Evolutionary conservation across 2,113 vertebrate species (phyloP).

Genomic region (Nerophis ophidion): DNA sequence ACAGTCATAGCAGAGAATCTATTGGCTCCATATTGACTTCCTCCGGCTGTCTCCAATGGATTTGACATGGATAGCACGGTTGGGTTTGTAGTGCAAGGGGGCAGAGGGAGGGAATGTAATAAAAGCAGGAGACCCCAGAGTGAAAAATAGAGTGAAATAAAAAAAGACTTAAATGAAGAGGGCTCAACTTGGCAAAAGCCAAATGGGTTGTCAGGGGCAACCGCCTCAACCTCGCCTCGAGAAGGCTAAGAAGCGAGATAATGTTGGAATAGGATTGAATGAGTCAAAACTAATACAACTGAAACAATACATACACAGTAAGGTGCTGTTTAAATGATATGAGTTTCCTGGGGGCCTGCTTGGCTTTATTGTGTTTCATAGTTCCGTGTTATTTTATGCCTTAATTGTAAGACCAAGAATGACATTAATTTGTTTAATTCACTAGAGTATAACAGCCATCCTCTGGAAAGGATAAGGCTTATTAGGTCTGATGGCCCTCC

Average conservation of each 20-base stretch:
- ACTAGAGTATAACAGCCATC: constrained; percentile 58
- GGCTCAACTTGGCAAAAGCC: constrained; percentile 51
- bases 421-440: constrained; percentile 65
- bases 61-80: constrained; percentile 67
- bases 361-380: constrained; percentile 39
- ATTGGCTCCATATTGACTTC: constrained; percentile 65
- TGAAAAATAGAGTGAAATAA: constrained; percentile 43
- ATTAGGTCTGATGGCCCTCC: constrained; percentile 68
- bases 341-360: constrained; percentile 27
- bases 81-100: constrained; percentile 58
- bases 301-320: constrained; percentile 46
- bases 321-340: constrained; percentile 45
- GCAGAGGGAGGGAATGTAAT: constrained; percentile 48
- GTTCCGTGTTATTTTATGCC: constrained; percentile 57
- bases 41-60: constrained; percentile 61
- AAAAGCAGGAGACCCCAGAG: constrained; percentile 49
- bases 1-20: constrained; percentile 44
- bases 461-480: constrained; percentile 66
- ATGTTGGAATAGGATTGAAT: constrained; percentile 21
- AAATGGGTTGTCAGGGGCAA: constrained; percentile 58
- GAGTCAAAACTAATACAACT: constrained; percentile 36
- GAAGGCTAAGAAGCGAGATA: constrained; percentile 22
- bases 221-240: constrained; percentile 19
- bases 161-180: constrained; percentile 44
- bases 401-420: constrained; percentile 57